Conservation (phyloP, 2,888 invertebrate genomes). For the Drosophila kuntzei region DNA sequence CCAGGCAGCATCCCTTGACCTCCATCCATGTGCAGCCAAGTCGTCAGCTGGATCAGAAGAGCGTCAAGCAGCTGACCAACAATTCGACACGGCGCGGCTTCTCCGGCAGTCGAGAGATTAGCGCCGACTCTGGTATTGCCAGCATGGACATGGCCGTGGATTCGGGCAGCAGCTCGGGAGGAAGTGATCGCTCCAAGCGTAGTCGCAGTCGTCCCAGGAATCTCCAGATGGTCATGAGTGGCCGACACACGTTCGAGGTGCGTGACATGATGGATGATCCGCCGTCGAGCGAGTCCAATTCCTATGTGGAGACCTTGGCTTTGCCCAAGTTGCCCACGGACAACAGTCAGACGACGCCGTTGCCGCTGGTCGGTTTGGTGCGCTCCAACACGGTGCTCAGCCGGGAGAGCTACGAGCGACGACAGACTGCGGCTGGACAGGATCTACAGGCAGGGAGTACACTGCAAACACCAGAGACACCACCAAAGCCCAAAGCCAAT, state of each 20-base stretch:
- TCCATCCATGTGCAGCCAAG: slow-evolving; percentile 79
- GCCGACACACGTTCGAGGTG: slow-evolving; percentile 91
- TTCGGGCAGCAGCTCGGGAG: slow-evolving; percentile 66
- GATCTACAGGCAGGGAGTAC: slow-evolving; percentile 9
- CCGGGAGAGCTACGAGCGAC: slow-evolving; percentile 78
- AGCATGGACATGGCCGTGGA: slow-evolving; percentile 84
- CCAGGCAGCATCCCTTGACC: slow-evolving; percentile 64
- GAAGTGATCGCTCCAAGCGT: slow-evolving; percentile 75
- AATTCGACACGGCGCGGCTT: slow-evolving; percentile 88
- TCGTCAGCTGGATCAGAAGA: slow-evolving; percentile 88
- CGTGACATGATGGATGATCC: slow-evolving; percentile 87
- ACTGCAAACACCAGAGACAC: slow-evolving; percentile 16
- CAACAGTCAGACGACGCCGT: slow-evolving; percentile 81
- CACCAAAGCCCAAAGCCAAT: slow-evolving; percentile 43
- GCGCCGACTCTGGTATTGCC: slow-evolving; percentile 85
- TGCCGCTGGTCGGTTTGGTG: slow-evolving; percentile 84
- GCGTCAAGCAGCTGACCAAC: slow-evolving; percentile 90
- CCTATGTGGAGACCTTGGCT: slow-evolving; percentile 83
- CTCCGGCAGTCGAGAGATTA: slow-evolving; percentile 85
- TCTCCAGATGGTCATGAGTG: slow-evolving; percentile 90
- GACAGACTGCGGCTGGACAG: slow-evolving; percentile 41
- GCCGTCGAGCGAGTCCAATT: slow-evolving; percentile 84
- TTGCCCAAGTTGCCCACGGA: slow-evolving; percentile 84
- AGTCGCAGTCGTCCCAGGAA: slow-evolving; percentile 88
- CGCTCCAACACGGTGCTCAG: slow-evolving; percentile 84